Evolutionary conservation across 2,888 invertebrate genomes (phyloP).

Genomic region (Ariolimax columbianus): DNA sequence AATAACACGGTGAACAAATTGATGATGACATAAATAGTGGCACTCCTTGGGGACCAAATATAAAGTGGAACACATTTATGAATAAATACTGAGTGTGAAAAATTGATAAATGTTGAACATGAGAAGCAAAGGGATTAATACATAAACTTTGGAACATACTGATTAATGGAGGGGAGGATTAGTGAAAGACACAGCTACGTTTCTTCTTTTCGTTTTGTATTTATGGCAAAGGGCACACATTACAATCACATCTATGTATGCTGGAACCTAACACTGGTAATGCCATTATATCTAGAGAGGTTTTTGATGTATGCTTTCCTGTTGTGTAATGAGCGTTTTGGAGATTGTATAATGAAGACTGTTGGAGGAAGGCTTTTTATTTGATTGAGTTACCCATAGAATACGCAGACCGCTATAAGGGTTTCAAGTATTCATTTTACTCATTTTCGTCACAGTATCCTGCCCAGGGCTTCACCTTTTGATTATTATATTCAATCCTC

Average conservation of each 20-base stretch:
- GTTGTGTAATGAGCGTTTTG: conserved; percentile 12
- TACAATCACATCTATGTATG: neutral
- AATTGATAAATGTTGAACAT: too few species aligned
- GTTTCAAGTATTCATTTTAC: conserved; percentile 1
- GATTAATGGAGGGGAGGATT: too few species aligned
- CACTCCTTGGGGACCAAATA: too few species aligned
- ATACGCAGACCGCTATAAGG: neutral
- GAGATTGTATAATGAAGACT: conserved; percentile 4
- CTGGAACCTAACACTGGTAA: neutral
- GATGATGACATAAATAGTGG: too few species aligned
- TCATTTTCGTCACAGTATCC: neutral
- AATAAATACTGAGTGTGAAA: too few species aligned
- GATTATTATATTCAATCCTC: neutral
- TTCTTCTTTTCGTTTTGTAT: too few species aligned
- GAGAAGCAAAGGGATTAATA: too few species aligned
- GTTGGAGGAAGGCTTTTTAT: neutral
- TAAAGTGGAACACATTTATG: too few species aligned
- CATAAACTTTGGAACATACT: too few species aligned
- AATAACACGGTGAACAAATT: too few species aligned
- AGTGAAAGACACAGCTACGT: too few species aligned
- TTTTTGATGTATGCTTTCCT: neutral
- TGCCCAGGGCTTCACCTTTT: neutral
- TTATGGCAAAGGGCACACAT: too few species aligned
- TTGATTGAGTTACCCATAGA: neutral
- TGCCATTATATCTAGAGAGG: neutral